These are phyloP conservation scores for Papilio xuthus DNA, from an alignment of 1,140 invertebrate genomes.

Conservation along the genomic window DNA sequence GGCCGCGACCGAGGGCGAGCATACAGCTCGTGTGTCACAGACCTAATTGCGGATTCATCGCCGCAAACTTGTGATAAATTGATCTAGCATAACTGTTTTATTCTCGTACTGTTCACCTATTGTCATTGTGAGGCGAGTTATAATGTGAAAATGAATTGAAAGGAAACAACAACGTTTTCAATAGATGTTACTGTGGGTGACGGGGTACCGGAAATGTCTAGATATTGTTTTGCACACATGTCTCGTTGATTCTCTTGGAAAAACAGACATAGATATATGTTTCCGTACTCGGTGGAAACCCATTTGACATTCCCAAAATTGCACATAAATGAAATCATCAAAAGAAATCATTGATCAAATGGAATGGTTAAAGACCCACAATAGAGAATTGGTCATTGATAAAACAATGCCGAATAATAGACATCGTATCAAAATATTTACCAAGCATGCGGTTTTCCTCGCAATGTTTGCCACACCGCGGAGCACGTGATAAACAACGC, in stretches of 20 bases:
- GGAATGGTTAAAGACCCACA: not conserved
- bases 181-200: not conserved
- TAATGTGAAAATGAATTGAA: not conserved
- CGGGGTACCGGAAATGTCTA: not conserved
- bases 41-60: constrained; percentile 23
- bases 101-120: not conserved
- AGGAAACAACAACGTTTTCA: not conserved
- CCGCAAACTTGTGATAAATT: constrained; percentile 26
- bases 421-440: not conserved
- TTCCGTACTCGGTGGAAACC: no score
- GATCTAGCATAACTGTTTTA: constrained; percentile 17
- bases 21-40: not conserved
- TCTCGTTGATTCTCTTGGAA: not conserved
- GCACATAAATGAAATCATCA: no score
- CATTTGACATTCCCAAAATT: not conserved
- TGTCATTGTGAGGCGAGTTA: not conserved
- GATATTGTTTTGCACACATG: not conserved
- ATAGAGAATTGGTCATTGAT: not conserved
- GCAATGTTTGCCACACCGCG: not conserved
- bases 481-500: not conserved
- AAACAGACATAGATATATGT: not conserved
- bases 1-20: not conserved
- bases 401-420: not conserved
- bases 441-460: not conserved
- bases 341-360: not conserved